phyloP scores from a whole-genome alignment of 35 echinoderm and acorn worm genomes.

The Hemicentrotus pulcherrimus region DNA sequence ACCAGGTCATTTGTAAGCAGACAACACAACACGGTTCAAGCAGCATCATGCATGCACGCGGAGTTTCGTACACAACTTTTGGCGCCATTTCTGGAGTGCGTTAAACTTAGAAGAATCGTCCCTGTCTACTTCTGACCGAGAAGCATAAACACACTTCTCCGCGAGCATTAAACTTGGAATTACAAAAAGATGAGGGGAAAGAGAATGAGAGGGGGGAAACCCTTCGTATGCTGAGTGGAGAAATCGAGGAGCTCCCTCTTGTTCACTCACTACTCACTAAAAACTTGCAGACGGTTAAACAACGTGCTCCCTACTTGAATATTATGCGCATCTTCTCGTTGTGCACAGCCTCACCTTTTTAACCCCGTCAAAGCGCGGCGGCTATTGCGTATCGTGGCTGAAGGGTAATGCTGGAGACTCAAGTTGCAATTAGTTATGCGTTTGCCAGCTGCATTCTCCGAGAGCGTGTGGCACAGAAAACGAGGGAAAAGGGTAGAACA shows the following conservation, averaged over 20 bases:
- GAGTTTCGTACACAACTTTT: background rate
- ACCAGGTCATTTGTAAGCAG: background rate
- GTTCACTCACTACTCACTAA: background rate
- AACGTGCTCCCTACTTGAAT: background rate
- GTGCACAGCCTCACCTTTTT: constrained; percentile 7
- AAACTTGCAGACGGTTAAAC: constrained; percentile 29
- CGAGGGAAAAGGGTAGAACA: background rate
- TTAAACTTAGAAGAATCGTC: constrained; percentile 6
- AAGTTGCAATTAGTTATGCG: constrained; percentile 43
- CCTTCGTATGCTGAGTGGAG: background rate
- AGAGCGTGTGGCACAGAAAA: constrained; percentile 15
- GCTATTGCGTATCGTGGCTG: constrained; percentile 26
- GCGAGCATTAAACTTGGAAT: background rate
- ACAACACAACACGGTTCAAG: background rate
- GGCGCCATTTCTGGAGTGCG: background rate
- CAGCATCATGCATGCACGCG: background rate
- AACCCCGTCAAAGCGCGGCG: constrained; percentile 41
- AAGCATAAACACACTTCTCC: constrained; percentile 8
- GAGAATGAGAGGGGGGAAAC: background rate
- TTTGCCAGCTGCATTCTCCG: constrained; percentile 24
- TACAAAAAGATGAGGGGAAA: background rate
- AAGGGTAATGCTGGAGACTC: constrained; percentile 13
- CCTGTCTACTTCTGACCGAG: background rate
- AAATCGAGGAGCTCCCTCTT: background rate
- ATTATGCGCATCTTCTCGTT: constrained; percentile 7